phyloP scores from a whole-genome alignment of 2,113 vertebrate genomes.

The Hippocampus mohnikei region DNA sequence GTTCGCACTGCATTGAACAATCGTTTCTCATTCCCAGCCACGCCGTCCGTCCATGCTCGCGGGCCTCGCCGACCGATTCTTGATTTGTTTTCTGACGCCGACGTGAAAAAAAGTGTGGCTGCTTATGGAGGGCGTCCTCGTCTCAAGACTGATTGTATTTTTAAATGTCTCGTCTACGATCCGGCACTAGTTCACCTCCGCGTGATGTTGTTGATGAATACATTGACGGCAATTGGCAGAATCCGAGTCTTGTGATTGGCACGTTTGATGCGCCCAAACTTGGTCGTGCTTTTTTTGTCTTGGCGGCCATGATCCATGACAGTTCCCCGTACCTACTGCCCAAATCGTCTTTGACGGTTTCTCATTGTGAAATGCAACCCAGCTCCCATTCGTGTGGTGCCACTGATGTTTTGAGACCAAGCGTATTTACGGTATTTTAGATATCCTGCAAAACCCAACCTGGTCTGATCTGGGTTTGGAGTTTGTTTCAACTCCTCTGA shows the following conservation, averaged over 20 bases:
- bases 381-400: too few species aligned
- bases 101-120: neutral
- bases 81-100: conserved; percentile 42
- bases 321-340: neutral
- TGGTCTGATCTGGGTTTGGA: too few species aligned
- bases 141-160: neutral
- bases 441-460: too few species aligned
- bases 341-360: neutral
- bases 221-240: neutral
- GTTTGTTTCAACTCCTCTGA: too few species aligned
- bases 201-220: neutral
- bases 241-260: neutral
- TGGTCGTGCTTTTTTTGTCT: neutral
- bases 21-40: conserved; percentile 52
- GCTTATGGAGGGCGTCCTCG: neutral
- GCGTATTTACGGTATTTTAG: too few species aligned
- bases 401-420: too few species aligned
- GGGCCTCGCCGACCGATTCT: conserved; percentile 46
- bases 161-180: neutral
- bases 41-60: conserved; percentile 22
- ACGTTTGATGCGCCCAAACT: neutral
- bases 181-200: neutral
- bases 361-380: neutral
- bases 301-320: neutral
- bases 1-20: conserved; percentile 25